A percentile compares a stretch with the other conserved stretches of the same genome.
These are phyloP conservation scores for Diplodus puntazzo DNA, from an alignment of 2,797 vertebrate species.

Conservation along the genomic window DNA sequence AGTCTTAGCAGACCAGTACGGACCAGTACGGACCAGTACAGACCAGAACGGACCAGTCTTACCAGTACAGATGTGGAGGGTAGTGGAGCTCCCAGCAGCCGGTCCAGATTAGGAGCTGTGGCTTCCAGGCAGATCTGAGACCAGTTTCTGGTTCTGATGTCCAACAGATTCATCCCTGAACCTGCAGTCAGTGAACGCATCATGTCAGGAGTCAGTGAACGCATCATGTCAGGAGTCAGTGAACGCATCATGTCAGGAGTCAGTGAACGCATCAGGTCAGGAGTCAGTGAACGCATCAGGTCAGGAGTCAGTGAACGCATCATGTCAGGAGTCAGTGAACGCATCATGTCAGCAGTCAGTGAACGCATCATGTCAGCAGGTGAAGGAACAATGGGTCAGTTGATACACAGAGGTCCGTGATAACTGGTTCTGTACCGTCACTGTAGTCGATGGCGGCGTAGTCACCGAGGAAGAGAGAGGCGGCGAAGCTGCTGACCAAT, in stretches of 20 bases:
- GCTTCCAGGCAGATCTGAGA: conserved; percentile 86
- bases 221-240: too few relatives aligned
- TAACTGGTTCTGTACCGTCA: conserved; percentile 79
- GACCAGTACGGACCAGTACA: background rate
- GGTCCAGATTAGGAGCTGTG: conserved; percentile 86
- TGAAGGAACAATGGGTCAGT: background rate
- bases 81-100: conserved; percentile 83
- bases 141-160: conserved; percentile 90
- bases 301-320: too few relatives aligned
- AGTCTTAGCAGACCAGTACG: background rate
- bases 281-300: too few relatives aligned
- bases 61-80: conserved; percentile 90
- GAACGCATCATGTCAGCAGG: too few relatives aligned
- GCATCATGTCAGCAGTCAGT: too few relatives aligned
- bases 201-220: too few relatives aligned
- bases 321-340: too few relatives aligned
- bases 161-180: conserved; percentile 96
- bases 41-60: background rate
- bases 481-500: conserved; percentile 95
- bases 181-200: conserved; percentile 76
- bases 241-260: too few relatives aligned
- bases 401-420: too few relatives aligned
- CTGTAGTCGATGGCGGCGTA: conserved; percentile 93
- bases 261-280: too few relatives aligned
- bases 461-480: conserved; percentile 92